Evolutionary conservation across 1,140 invertebrate species (phyloP).

Genomic region (Nixonia krombeini): DNA sequence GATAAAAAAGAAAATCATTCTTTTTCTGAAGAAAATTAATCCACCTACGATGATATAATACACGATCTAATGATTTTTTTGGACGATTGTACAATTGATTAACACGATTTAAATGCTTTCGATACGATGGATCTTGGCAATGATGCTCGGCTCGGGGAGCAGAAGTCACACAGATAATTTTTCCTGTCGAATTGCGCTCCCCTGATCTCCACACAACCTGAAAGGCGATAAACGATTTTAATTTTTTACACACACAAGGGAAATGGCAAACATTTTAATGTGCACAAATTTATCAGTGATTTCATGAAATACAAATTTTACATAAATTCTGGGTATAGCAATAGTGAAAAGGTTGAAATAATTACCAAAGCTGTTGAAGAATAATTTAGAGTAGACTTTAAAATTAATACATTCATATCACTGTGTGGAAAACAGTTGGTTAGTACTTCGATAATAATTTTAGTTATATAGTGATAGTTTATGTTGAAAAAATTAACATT

Average conservation of each 20-base stretch:
- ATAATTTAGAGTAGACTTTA: too few species aligned
- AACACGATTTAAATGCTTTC: slow-evolving; percentile 59
- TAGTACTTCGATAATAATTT: too few species aligned
- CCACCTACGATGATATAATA: not conserved
- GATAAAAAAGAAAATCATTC: not conserved
- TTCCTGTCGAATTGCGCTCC: slow-evolving; percentile 60
- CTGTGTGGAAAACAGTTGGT: too few species aligned
- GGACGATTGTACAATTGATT: slow-evolving; percentile 7
- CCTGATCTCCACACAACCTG: slow-evolving; percentile 69
- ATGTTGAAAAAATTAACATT: too few species aligned
- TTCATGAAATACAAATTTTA: too few species aligned
- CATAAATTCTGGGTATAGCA: too few species aligned
- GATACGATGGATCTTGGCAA: slow-evolving; percentile 58
- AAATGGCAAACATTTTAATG: not conserved
- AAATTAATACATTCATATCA: too few species aligned
- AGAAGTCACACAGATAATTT: slow-evolving; percentile 68
- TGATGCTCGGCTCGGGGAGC: slow-evolving; percentile 56
- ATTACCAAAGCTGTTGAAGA: too few species aligned
- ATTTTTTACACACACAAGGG: not conserved
- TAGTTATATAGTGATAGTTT: too few species aligned
- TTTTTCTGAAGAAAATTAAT: slow-evolving; percentile 4
- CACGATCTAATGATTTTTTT: too few species aligned
- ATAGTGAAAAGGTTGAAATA: too few species aligned
- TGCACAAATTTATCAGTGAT: too few species aligned
- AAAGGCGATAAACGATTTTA: slow-evolving; percentile 39